Evolutionary conservation across 2,888 invertebrate genomes (phyloP).

Genomic region (Stegana nigrithorax): DNA sequence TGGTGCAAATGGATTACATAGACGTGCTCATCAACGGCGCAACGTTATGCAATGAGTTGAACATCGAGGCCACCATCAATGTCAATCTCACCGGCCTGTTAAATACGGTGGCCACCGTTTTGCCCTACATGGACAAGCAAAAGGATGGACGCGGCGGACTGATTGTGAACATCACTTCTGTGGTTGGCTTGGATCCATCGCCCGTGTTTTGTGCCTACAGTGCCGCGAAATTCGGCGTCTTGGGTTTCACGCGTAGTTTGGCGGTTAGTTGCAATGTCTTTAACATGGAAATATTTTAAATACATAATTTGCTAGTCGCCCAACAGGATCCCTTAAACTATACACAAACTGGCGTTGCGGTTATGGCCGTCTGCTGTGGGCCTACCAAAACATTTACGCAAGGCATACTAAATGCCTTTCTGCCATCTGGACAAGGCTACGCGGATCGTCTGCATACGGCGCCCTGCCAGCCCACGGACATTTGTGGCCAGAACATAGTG

Average conservation of each 20-base stretch:
- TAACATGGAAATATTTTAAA: neutral
- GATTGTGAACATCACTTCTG: conserved; percentile 66
- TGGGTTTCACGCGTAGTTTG: conserved; percentile 65
- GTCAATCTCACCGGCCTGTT: conserved; percentile 56
- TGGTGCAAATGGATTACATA: conserved; percentile 55
- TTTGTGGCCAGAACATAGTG: conserved; percentile 58
- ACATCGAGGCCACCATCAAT: conserved; percentile 49
- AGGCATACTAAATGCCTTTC: conserved; percentile 42
- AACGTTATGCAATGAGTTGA: conserved; percentile 48
- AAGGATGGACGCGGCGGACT: conserved; percentile 66
- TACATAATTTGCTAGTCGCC: neutral
- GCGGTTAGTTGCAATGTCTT: conserved; percentile 49
- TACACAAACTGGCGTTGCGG: conserved; percentile 54
- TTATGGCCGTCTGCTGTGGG: conserved; percentile 61
- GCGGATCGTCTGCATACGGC: conserved; percentile 46
- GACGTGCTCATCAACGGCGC: conserved; percentile 58
- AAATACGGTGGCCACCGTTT: conserved; percentile 55
- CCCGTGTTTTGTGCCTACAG: conserved; percentile 62
- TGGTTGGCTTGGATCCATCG: conserved; percentile 55
- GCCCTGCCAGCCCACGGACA: conserved; percentile 46
- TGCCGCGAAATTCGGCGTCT: conserved; percentile 65
- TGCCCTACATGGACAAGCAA: conserved; percentile 67
- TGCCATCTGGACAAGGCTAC: conserved; percentile 48
- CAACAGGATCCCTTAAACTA: conserved; percentile 54
- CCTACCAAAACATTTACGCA: conserved; percentile 53